Evolutionary conservation across 37 sponge, comb jelly and placozoan species (phyloP).

Genomic region (Crambe crambe): DNA sequence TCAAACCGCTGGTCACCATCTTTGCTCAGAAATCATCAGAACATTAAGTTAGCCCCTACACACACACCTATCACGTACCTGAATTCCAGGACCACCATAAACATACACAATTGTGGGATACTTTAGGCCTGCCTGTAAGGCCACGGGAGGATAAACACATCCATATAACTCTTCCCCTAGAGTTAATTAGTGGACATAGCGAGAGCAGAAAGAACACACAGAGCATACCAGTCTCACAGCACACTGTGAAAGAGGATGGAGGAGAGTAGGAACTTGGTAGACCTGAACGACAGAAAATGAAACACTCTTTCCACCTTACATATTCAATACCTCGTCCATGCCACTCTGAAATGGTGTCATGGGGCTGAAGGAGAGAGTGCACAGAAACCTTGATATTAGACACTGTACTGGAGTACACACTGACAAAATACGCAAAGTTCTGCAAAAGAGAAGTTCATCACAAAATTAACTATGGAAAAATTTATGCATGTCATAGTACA

Average conservation of each 20-base stretch:
- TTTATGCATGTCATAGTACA: neutral
- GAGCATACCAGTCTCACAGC: slow-evolving; percentile 9
- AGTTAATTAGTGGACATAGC: neutral
- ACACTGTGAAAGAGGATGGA: slow-evolving; percentile 5
- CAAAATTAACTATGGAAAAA: no score
- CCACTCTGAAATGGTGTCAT: neutral
- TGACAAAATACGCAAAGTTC: slow-evolving; percentile 9
- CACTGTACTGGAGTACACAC: neutral
- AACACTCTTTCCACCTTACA: no score
- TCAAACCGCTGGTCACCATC: slow-evolving; percentile 54
- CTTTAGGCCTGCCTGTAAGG: slow-evolving; percentile 33
- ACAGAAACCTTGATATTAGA: slow-evolving; percentile 7
- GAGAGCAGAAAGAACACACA: neutral
- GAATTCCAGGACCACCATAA: slow-evolving; percentile 82
- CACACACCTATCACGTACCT: slow-evolving; percentile 30
- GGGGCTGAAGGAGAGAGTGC: slow-evolving; percentile 2
- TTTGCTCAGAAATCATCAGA: neutral
- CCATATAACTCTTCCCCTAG: slow-evolving; percentile 73
- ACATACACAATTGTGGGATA: slow-evolving; percentile 79
- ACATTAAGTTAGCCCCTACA: neutral
- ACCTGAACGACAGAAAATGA: no score
- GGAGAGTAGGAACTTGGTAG: slow-evolving; percentile 19
- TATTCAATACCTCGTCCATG: slow-evolving; percentile 2
- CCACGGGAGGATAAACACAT: slow-evolving; percentile 30
- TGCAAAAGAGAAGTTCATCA: neutral